These are phyloP conservation scores for Sus scrofa DNA, from an alignment of 2,113 vertebrate species.

Conservation along the genomic window DNA sequence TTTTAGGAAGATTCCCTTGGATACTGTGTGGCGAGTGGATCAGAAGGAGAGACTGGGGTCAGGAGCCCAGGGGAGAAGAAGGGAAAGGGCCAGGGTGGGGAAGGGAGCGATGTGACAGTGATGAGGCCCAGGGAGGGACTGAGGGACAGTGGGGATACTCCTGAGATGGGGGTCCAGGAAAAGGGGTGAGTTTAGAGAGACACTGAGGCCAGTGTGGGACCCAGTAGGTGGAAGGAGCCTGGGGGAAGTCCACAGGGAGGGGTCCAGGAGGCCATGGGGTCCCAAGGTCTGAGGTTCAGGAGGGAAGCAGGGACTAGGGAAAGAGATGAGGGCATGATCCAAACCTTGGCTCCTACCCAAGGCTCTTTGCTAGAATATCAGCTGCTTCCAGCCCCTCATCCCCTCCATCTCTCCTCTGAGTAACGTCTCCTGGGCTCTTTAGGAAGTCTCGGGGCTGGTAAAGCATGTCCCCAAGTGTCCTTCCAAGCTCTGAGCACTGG, in stretches of 20 bases:
- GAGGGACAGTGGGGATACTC: background rate
- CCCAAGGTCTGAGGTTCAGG: background rate
- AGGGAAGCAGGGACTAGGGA: background rate
- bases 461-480: background rate
- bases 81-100: background rate
- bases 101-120: background rate
- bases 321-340: background rate
- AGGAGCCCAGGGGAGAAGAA: background rate
- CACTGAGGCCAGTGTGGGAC: background rate
- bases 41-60: constrained; percentile 22
- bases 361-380: background rate
- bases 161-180: background rate
- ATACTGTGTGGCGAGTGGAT: background rate
- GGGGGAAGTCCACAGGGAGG: background rate
- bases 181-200: constrained; percentile 19
- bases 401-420: background rate
- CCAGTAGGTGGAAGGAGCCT: background rate
- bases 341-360: background rate
- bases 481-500: background rate
- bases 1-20: background rate
- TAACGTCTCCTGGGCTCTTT: background rate
- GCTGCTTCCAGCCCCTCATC: background rate
- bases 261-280: background rate
- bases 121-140: background rate
- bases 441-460: background rate